These are phyloP conservation scores for Todus mexicanus DNA, from an alignment of 2,797 vertebrate species.

Conservation along the genomic window DNA sequence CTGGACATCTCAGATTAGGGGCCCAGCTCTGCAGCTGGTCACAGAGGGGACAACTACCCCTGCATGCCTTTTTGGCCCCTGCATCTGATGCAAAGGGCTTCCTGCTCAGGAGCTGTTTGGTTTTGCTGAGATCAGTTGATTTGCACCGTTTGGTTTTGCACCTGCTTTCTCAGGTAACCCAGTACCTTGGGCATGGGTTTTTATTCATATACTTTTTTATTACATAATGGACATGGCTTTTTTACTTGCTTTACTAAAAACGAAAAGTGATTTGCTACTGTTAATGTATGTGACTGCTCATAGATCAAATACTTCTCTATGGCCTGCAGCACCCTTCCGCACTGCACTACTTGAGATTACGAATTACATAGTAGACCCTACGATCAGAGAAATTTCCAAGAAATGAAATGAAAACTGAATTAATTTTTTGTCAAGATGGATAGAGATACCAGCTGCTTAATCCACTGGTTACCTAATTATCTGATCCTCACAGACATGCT, in stretches of 20 bases:
- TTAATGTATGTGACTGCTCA: background rate
- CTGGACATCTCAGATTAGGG: background rate
- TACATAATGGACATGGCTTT: background rate
- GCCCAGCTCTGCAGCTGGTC: rapidly evolving
- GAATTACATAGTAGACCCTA: background rate
- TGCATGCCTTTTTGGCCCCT: rapidly evolving
- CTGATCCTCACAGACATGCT: background rate
- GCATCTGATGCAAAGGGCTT: background rate
- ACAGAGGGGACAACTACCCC: background rate
- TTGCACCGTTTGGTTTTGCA: background rate
- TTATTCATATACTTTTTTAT: background rate
- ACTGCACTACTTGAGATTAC: background rate
- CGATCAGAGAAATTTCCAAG: background rate
- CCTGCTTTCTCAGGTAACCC: background rate
- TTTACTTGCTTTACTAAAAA: background rate
- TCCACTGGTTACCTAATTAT: background rate
- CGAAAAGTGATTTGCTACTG: background rate
- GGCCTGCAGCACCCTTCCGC: background rate
- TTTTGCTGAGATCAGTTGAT: background rate
- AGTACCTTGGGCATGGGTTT: rapidly evolving
- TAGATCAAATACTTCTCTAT: background rate
- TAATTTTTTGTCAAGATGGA: background rate
- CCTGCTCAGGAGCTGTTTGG: background rate
- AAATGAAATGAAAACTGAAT: background rate
- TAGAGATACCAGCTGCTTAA: background rate